Evolutionary conservation across 2,113 vertebrate species (phyloP), one percentile per base, ranked within the genome.

Genomic region (Tapirus terrestris): DNA sequence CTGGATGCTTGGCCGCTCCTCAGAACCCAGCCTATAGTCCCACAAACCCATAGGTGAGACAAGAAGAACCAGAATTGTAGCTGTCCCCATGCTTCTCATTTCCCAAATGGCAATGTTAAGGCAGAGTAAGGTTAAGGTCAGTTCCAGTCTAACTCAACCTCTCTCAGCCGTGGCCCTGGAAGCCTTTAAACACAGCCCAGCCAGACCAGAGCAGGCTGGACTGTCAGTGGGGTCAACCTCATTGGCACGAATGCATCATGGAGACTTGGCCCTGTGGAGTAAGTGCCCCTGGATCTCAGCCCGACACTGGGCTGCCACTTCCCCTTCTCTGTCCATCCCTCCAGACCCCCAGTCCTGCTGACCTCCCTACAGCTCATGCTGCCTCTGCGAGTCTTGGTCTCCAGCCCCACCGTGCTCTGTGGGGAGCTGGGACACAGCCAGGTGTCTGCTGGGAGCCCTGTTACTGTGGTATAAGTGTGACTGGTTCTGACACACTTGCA

Each of bases 211-310:
- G 8, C 36, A 43, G 48, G 7, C 60, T 51, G 60, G 77, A 20
- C 25, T 31, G 29, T 27, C 25, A 17, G 33, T 2, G 18, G 39
- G 72, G n/a, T 67, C n/a, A 45, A 20, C 8, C 23, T 65, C 68
- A 31, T 3, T 6, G 70, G 29, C 25, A 53, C 0, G 23, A 18
- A 33, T 23, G 0, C 29, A 8, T 23, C 20, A 18, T 14, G 14
- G 60, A 70, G 18, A 25, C 6, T 31, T 39, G 25, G 51, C n/a
- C 63, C 12, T 21, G 8, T 1, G 27, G 18, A 29, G 73, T 20
- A 27, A 48, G 4, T 25, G 13, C 5, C 23, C n/a, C 14, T n/a
- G 82, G 72, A 43, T n/a, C 23, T 36, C n/a, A 17, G n/a, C 25
- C 3, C 56, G 65, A 21, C 5, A 56, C 27, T 7, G 14, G 20